Conservation (phyloP, 2,113 vertebrate species). For the Nothoprocta perdicaria region DNA sequence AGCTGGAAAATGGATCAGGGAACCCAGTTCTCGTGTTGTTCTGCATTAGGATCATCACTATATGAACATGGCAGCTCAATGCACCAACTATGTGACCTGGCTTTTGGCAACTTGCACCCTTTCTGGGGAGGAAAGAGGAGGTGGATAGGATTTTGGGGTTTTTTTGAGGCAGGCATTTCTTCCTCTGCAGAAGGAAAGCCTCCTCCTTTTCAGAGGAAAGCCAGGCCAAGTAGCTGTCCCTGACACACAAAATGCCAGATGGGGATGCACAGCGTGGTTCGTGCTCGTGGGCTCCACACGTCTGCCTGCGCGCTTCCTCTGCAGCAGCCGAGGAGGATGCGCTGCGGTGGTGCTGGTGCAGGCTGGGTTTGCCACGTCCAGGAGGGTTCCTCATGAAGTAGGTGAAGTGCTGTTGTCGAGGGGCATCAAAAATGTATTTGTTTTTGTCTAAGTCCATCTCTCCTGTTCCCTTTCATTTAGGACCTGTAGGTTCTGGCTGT, state of each 20-base stretch:
- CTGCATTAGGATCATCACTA: no score
- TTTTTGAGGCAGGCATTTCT: neutral
- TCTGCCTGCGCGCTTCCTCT: neutral
- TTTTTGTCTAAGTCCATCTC: neutral
- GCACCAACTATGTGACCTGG: neutral
- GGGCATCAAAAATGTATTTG: neutral
- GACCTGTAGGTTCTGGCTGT: neutral
- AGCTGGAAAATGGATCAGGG: neutral
- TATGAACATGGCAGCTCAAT: neutral
- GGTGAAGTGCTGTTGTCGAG: neutral
- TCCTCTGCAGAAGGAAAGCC: no score
- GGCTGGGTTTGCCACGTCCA: neutral
- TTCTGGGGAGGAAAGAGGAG: neutral
- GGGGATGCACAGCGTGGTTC: neutral
- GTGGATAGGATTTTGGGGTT: neutral
- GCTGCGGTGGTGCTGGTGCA: rapidly evolving
- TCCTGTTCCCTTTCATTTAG: neutral
- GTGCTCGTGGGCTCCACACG: neutral
- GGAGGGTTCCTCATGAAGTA: neutral
- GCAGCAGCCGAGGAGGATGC: neutral
- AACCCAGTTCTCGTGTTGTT: neutral
- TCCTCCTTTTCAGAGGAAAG: neutral
- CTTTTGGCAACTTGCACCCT: neutral
- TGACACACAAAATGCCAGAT: neutral
- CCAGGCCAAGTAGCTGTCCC: neutral